Base-by-base conservation (phyloP, 2,113 vertebrate species). In the Oreochromis spilurus region DNA sequence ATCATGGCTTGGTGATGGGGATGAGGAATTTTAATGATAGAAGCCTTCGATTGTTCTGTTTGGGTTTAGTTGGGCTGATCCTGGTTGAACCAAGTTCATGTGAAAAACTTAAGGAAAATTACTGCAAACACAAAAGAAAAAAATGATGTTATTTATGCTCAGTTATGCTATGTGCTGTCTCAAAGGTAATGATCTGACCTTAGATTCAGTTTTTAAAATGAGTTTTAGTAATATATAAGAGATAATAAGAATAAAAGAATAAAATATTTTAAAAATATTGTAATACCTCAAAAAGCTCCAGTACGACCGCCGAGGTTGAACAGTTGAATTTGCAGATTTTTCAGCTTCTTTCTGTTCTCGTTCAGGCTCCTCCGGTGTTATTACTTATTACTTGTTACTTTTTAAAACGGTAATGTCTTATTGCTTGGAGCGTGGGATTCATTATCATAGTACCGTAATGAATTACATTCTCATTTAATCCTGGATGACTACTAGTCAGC, bases 1-100 rank as follows among this genome's bases (percentile, higher is more conserved):
- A 62, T 62, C 17, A 62, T 62, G 0, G 31, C 31, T 31, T 62
- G 31, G 17, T 62, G 58, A 62, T 36, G 5, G 0, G 1, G 11
- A 62, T n/a, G 58, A n/a, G 58, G 31, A 62, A 3, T n/a, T 38
- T n/a, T 5, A 65, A 4, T 65, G 58, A 62, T 62, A 62, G 29
- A 16, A 11, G 58, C 58, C 16, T 65, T 3, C 38, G 31, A 38
- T 65, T 65, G 17, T 38, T 38, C 10, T n/a, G 17, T 38, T 65
- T 38, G 10, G 54, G 31, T 38, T 65, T 65, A 36, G 10, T 10
- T 60, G 29, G 57, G 29, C 57, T 60, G 29, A 60, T 34, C 57
- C 29, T 34, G 57, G 17, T 19, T 60, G 16, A 60, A 34, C 57
- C 16, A 60, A 60, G 29, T 19, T 60, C 57, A 34, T 60, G 29